Conservation (phyloP, 2,888 invertebrate genomes). For the Nineta flava region DNA sequence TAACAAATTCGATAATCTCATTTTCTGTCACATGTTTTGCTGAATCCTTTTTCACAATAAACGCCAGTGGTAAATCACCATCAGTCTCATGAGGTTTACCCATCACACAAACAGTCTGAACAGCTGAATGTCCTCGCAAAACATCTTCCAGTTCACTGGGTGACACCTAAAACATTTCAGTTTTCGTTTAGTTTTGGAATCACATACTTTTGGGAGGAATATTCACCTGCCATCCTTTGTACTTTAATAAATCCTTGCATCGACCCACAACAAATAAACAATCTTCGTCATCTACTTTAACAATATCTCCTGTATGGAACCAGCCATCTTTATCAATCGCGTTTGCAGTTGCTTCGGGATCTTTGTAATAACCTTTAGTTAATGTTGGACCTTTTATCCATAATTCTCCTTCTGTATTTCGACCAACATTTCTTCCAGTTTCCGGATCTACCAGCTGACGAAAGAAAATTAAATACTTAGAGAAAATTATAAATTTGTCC, state of each 20-base stretch:
- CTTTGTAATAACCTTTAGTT: slow-evolving; percentile 13
- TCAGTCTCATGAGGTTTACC: slow-evolving; percentile 15
- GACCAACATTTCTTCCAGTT: not conserved
- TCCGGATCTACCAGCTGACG: not conserved
- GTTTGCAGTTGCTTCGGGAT: slow-evolving; percentile 7
- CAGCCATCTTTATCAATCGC: slow-evolving; percentile 18
- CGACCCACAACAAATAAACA: slow-evolving; percentile 18
- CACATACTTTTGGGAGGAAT: not conserved
- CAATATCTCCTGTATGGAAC: slow-evolving; percentile 19
- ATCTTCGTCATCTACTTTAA: slow-evolving; percentile 19
- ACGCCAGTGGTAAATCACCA: slow-evolving; percentile 15
- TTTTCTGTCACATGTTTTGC: not conserved
- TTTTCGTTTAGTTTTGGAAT: not conserved
- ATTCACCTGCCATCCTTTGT: slow-evolving; percentile 19
- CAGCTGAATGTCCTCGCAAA: slow-evolving; percentile 13
- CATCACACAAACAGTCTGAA: slow-evolving; percentile 13
- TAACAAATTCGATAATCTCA: not conserved
- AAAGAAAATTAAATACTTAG: not conserved
- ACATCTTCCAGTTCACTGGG: slow-evolving; percentile 14
- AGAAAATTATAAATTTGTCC: not conserved
- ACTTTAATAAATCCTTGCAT: slow-evolving; percentile 20
- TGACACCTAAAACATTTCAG: slow-evolving; percentile 12
- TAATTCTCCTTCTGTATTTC: not conserved
- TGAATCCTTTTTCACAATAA: not conserved
- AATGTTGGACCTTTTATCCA: not conserved